These are phyloP conservation scores for Odontocerum albicorne DNA, from an alignment of 2,888 invertebrate species.

Conservation along the genomic window DNA sequence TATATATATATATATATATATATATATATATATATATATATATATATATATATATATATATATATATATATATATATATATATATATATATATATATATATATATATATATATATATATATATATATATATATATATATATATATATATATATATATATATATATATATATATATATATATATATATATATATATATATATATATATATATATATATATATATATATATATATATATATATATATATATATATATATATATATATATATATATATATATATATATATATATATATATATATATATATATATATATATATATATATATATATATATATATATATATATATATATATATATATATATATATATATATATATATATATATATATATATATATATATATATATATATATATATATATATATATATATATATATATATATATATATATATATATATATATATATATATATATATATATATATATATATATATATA, in stretches of 20 bases:
- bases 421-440: not conserved
- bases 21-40: not conserved
- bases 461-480: not conserved
- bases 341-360: not conserved
- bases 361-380: not conserved
- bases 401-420: not conserved
- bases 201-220: not conserved
- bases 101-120: not conserved
- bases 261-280: not conserved
- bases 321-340: not conserved
- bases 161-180: not conserved
- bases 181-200: not conserved
- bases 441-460: not conserved
- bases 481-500: not conserved
- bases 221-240: not conserved
- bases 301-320: not conserved
- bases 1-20: not conserved
- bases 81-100: not conserved
- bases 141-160: not conserved
- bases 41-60: not conserved
- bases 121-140: not conserved
- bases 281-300: not conserved
- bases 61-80: not conserved
- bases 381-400: not conserved
- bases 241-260: not conserved